These are phyloP conservation scores for Mythimna ferrago DNA, from an alignment of 2,888 invertebrate genomes.

Conservation along the genomic window DNA sequence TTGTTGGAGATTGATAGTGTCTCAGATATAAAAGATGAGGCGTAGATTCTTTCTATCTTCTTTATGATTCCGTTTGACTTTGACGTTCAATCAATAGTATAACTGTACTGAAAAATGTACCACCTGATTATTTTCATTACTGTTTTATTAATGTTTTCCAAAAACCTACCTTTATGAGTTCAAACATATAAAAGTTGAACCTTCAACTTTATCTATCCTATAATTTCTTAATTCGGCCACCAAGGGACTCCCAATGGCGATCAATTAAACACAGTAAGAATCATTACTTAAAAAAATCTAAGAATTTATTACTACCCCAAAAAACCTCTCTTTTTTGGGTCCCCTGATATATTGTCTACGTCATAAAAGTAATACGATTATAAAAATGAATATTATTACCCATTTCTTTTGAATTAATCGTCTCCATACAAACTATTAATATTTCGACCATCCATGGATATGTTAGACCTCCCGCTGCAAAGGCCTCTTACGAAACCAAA, in stretches of 20 bases:
- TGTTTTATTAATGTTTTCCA: conserved; percentile 15
- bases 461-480: conserved; percentile 81
- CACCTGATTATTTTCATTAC: conserved; percentile 25
- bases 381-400: conserved; percentile 76
- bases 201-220: conserved; percentile 22
- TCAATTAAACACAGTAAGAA: conserved; percentile 56
- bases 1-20: conserved; percentile 54
- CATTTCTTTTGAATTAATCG: conserved; percentile 77
- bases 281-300: conserved; percentile 16
- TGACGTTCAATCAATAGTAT: conserved; percentile 7
- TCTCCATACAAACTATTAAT: conserved; percentile 79
- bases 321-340: conserved; percentile 47
- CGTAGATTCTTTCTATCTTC: conserved; percentile 27
- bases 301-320: conserved; percentile 38
- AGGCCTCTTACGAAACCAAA: conserved; percentile 70
- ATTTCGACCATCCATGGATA: conserved; percentile 77
- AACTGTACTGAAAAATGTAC: conserved; percentile 12
- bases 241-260: conserved; percentile 44
- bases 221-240: conserved; percentile 38
- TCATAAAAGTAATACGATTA: conserved; percentile 72
- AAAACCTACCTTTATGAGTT: conserved; percentile 3
- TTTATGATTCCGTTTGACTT: conserved; percentile 14
- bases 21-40: conserved; percentile 36
- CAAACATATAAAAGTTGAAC: conserved; percentile 10
- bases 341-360: conserved; percentile 65